Conservation (phyloP, 2,888 invertebrate species). For the Hanleya hanleyi region DNA sequence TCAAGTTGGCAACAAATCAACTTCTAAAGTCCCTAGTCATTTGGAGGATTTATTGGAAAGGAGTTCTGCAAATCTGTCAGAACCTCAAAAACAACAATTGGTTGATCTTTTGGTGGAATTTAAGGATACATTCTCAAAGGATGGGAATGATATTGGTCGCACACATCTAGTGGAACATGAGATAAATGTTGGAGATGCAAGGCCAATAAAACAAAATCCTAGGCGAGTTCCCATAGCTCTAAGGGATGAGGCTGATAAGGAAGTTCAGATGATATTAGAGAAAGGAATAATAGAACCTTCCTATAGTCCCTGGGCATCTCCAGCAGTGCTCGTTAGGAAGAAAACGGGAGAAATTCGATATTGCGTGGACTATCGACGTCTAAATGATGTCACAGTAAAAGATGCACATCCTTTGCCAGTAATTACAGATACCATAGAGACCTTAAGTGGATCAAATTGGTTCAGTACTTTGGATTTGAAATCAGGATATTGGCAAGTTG, state of each 20-base stretch:
- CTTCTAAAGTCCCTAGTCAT: background rate
- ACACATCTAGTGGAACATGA: background rate
- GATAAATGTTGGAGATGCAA: slow-evolving; percentile 1
- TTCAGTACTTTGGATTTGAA: slow-evolving; percentile 22
- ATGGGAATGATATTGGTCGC: slow-evolving; percentile 9
- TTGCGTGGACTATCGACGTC: slow-evolving; percentile 52
- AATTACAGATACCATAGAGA: slow-evolving; percentile 20
- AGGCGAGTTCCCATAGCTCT: slow-evolving; percentile 12
- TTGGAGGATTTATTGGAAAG: background rate
- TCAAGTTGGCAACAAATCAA: too few relatives aligned
- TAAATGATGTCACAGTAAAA: slow-evolving; percentile 39
- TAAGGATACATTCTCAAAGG: slow-evolving; percentile 14
- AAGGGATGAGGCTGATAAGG: background rate
- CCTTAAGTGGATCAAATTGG: slow-evolving; percentile 15
- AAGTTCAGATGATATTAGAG: slow-evolving; percentile 17
- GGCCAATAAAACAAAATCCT: slow-evolving; percentile 13
- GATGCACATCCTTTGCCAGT: slow-evolving; percentile 23
- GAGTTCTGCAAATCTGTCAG: too few relatives aligned
- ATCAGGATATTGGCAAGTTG: slow-evolving; percentile 45
- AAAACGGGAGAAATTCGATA: slow-evolving; percentile 52
- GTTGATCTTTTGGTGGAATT: background rate
- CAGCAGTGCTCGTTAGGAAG: slow-evolving; percentile 70
- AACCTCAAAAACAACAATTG: background rate
- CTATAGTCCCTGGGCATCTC: slow-evolving; percentile 64
- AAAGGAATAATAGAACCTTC: slow-evolving; percentile 41